These are phyloP conservation scores for Thripadectes ignobilis DNA, from an alignment of 2,797 vertebrate species.

Conservation along the genomic window DNA sequence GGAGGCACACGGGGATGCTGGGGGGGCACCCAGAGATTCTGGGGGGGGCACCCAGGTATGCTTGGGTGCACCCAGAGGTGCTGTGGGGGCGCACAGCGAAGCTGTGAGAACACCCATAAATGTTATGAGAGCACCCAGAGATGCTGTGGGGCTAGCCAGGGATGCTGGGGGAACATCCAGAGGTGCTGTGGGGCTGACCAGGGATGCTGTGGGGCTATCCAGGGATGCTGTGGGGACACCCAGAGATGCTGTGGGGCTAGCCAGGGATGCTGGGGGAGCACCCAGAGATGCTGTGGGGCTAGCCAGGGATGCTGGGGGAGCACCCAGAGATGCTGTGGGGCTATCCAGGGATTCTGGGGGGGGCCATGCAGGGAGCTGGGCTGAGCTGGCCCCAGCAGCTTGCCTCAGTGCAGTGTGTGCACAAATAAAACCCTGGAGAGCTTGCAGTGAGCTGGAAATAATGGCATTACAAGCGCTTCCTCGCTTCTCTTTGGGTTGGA, in stretches of 20 bases:
- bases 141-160: no score
- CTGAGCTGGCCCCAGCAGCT: not conserved
- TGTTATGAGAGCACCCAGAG: no score
- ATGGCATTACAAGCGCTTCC: constrained; percentile 10
- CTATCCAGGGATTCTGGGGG: not conserved
- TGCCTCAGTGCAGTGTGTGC: not conserved
- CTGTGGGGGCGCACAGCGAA: not conserved
- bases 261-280: no score
- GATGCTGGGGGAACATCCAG: no score
- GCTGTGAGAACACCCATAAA: no score
- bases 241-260: not conserved
- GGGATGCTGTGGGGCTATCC: rapidly evolving
- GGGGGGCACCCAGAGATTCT: not conserved
- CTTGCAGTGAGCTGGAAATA: constrained; percentile 35
- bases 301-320: not conserved
- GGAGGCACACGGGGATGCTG: not conserved
- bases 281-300: no score
- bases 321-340: no score
- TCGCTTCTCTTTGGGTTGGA: not conserved
- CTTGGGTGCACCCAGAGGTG: no score
- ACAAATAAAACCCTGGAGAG: not conserved
- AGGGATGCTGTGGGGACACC: not conserved
- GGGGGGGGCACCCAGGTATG: not conserved
- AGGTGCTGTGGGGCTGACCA: not conserved
- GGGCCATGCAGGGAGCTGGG: not conserved